Percentiles rank a stretch among this genome's conserved stretches.
phyloP scores from a whole-genome alignment of 2,113 vertebrate species.

The Galeopterus variegatus region DNA sequence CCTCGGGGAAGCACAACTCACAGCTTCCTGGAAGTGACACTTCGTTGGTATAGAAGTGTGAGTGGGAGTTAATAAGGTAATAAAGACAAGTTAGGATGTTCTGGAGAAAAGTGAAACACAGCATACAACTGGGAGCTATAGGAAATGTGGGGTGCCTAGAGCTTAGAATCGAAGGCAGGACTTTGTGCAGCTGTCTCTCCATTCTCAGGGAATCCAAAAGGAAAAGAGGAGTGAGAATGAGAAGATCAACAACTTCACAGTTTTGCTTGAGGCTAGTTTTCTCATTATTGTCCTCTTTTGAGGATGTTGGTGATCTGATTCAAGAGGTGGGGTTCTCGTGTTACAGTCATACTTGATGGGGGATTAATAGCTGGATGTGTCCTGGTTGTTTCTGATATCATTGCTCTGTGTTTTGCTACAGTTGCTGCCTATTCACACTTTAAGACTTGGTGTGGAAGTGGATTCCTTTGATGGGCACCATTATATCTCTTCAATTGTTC shows the following conservation, averaged over 20 bases:
- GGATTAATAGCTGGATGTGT: neutral
- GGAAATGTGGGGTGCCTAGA: neutral
- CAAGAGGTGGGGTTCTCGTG: neutral
- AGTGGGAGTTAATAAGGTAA: neutral
- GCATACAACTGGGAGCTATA: neutral
- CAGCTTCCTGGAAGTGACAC: neutral
- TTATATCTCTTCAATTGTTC: slow-evolving; percentile 96
- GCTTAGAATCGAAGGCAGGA: neutral
- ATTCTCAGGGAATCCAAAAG: neutral
- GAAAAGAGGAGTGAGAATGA: neutral
- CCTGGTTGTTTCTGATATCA: neutral
- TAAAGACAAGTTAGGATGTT: neutral
- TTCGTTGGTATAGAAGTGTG: neutral
- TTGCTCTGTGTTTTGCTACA: slow-evolving; percentile 79
- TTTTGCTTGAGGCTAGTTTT: neutral
- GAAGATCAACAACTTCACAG: neutral
- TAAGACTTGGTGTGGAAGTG: slow-evolving; percentile 96
- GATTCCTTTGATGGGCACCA: slow-evolving; percentile 98
- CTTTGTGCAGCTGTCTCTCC: neutral
- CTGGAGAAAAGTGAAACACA: neutral
- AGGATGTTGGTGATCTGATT: neutral
- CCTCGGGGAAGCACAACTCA: neutral
- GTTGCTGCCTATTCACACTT: slow-evolving; percentile 96
- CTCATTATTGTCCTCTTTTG: neutral
- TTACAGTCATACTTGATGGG: neutral